These are phyloP conservation scores for Ceryle rudis DNA, from an alignment of 2,797 vertebrate species.

Conservation along the genomic window DNA sequence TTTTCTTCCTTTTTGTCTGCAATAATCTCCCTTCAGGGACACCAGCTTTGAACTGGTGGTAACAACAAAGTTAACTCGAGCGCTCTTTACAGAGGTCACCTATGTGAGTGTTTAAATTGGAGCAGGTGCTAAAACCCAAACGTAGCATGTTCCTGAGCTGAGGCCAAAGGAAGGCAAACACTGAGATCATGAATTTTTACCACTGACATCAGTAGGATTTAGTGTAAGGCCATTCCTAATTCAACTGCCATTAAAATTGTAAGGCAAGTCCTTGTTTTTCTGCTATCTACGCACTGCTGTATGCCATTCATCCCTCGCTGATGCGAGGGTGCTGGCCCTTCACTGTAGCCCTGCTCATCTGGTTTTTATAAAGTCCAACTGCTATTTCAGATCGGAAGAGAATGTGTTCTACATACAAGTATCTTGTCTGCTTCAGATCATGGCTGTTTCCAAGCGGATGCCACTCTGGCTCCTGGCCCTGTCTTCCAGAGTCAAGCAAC, in stretches of 20 bases:
- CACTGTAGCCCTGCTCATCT: background rate
- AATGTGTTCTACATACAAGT: background rate
- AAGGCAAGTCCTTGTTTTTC: background rate
- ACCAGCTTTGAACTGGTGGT: background rate
- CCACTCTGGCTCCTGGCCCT: background rate
- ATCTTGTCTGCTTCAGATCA: background rate
- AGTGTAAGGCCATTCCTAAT: background rate
- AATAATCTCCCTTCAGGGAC: background rate
- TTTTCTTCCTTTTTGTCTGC: background rate
- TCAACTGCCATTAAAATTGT: background rate
- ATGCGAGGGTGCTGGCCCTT: background rate
- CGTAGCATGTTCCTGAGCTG: background rate
- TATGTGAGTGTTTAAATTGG: background rate
- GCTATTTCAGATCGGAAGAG: background rate
- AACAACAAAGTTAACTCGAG: background rate
- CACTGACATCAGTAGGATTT: background rate
- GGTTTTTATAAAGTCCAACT: background rate
- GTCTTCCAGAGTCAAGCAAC: background rate
- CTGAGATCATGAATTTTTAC: background rate
- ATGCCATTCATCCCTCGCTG: background rate
- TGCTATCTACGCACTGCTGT: background rate
- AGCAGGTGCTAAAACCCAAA: background rate
- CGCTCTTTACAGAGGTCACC: background rate
- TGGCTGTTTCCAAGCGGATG: background rate
- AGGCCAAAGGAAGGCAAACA: background rate